Evolutionary conservation across 1,140 invertebrate genomes (phyloP), one percentile per base, ranked within the genome.

Genomic region (Caenorhabditis brenneri): DNA sequence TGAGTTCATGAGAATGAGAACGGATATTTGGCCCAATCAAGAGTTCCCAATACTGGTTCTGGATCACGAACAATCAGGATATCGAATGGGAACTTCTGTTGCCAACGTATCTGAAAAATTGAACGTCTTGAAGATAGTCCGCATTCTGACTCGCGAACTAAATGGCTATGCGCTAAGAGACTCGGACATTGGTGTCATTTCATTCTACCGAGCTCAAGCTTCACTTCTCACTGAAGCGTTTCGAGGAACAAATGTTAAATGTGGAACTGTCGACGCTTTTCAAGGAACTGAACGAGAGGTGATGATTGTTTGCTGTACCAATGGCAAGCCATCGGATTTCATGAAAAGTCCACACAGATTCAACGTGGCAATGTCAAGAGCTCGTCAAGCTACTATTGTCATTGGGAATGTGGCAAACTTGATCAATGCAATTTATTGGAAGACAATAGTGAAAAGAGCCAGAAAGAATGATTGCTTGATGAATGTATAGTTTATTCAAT

Each of bases 201-300:
- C 58, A 6, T 65, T 65, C 3, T 65, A 65, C 16, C 10, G 31
- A n/a, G 58, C 58, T 0, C 58, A 65, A 36, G 36, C 58, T 7
- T 65, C 58, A 19, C 16, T 65, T 33, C 29, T 65, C 3, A 65
- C 58, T 65, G 58, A 65, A 65, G 58, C 58, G 12, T 65, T 65
- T 2, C 29, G 58, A 16, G 31, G 31, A n/a, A 33, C 29, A 10
- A 19, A 19, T 36, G 31, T 65, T 4, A 65, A 65, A 36, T 65
- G 58, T 65, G 58, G 58, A 65, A 65, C 58, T 4, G n/a, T 65
- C 15, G 58, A 65, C 24, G 31, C 58, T 0, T 65, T 65, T 36
- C 58, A 65, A 36, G 58, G 58, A 65, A 19, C 58, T 36, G 58
- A 65, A 19, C n/a, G 22, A 33, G 58, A 65, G 24, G 58, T 65